These are phyloP conservation scores for Amia ocellicauda DNA, from an alignment of 2,113 vertebrate genomes.

Conservation along the genomic window DNA sequence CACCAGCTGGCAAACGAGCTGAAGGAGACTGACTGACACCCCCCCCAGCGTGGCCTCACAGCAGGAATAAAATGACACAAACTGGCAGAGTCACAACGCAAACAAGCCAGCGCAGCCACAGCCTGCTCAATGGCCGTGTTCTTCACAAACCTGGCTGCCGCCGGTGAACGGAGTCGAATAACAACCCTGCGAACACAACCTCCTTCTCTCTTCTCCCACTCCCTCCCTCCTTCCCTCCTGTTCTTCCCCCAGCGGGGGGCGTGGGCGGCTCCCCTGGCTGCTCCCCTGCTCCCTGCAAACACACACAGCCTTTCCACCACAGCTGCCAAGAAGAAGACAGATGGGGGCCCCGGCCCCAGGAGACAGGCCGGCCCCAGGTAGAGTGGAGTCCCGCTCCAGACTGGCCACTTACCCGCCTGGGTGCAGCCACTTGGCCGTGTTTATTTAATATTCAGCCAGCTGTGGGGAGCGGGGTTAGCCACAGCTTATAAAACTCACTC, in stretches of 20 bases:
- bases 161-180: constrained; percentile 39
- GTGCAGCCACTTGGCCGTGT: constrained; percentile 64
- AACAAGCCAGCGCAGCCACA: constrained; percentile 13
- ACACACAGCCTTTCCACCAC: constrained; percentile 51
- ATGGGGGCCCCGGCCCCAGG: constrained; percentile 51
- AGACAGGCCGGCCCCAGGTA: constrained; percentile 23
- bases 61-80: neutral
- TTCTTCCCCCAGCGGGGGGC: constrained; percentile 14
- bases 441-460: constrained; percentile 74
- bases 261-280: constrained; percentile 1
- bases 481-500: constrained; percentile 68
- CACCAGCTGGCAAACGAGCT: no score
- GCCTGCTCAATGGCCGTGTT: constrained; percentile 21
- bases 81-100: constrained; percentile 29
- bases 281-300: neutral
- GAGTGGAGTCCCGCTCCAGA: constrained; percentile 29
- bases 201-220: constrained; percentile 24
- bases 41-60: neutral
- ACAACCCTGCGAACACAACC: constrained; percentile 20
- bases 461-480: constrained; percentile 68
- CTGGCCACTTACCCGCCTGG: constrained; percentile 45
- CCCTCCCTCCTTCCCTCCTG: no score
- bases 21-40: no score
- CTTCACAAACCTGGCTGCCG: constrained; percentile 7
- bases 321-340: constrained; percentile 70